Evolutionary conservation across 92 coral and sea anemone species (phyloP).

Genomic region (Paragorgia papillata): DNA sequence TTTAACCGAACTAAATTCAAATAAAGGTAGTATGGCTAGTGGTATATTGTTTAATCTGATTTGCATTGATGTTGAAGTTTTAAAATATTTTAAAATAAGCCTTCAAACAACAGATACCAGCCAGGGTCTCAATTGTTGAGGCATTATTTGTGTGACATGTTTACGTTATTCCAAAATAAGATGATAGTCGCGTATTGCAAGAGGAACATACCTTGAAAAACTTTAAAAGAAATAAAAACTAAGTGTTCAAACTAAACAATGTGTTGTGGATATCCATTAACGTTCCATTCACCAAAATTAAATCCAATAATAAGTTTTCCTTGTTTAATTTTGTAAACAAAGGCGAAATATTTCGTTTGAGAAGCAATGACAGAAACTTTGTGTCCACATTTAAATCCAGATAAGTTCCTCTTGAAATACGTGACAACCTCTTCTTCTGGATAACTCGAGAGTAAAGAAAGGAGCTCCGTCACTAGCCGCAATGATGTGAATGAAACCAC

Average conservation of each 20-base stretch:
- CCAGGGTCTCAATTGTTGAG: too few species aligned
- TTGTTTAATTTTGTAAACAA: slow-evolving; percentile 55
- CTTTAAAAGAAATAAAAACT: too few species aligned
- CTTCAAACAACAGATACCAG: too few species aligned
- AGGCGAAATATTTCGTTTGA: slow-evolving; percentile 62
- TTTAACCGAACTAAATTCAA: too few species aligned
- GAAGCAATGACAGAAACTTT: slow-evolving; percentile 38
- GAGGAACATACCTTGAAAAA: too few species aligned
- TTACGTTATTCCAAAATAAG: too few species aligned
- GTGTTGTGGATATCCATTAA: slow-evolving; percentile 65
- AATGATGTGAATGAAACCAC: slow-evolving; percentile 63
- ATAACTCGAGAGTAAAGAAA: slow-evolving; percentile 53
- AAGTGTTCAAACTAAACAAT: background rate
- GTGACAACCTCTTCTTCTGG: slow-evolving; percentile 47
- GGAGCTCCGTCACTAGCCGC: slow-evolving; percentile 60
- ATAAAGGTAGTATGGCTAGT: too few species aligned
- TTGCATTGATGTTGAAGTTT: too few species aligned
- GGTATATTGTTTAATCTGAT: too few species aligned
- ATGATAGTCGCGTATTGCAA: too few species aligned
- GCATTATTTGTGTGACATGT: too few species aligned
- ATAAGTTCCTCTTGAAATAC: slow-evolving; percentile 57
- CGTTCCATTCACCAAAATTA: slow-evolving; percentile 77
- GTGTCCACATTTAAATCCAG: slow-evolving; percentile 28
- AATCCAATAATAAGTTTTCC: slow-evolving; percentile 62
- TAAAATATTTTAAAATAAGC: too few species aligned